These are phyloP conservation scores for Patagioenas fasciata DNA, from an alignment of 2,113 vertebrate species.

Conservation along the genomic window DNA sequence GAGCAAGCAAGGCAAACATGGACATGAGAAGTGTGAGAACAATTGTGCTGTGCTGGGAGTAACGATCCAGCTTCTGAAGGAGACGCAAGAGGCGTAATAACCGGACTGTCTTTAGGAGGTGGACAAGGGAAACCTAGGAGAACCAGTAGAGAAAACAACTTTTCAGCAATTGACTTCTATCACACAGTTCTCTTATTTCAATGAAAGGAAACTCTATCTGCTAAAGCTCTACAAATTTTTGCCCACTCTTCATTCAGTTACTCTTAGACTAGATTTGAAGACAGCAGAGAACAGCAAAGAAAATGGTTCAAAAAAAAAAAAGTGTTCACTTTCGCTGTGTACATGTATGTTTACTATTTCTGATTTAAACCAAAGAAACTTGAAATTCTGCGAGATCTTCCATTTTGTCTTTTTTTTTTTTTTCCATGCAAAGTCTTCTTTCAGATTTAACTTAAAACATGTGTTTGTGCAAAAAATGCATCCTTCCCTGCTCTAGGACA, in stretches of 20 bases:
- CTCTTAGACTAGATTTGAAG: neutral
- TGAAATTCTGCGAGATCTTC: neutral
- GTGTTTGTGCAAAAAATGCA: neutral
- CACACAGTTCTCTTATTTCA: neutral
- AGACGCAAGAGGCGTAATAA: constrained; percentile 91
- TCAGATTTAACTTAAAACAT: neutral
- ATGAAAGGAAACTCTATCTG: neutral
- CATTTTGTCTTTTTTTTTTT: neutral
- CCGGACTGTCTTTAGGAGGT: constrained; percentile 93
- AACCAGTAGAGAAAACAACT: neutral
- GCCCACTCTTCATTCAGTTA: neutral
- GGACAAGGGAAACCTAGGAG: constrained; percentile 92
- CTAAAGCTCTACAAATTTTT: neutral
- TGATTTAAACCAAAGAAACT: neutral
- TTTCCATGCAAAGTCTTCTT: neutral
- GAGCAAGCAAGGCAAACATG: constrained; percentile 96
- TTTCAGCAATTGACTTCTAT: neutral
- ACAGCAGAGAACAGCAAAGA: neutral
- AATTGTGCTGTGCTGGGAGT: constrained; percentile 96
- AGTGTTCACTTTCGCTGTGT: neutral
- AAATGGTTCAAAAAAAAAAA: neutral
- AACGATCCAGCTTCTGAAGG: constrained; percentile 97
- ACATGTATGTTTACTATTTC: neutral
- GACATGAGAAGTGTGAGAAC: constrained; percentile 97
- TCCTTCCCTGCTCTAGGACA: neutral